Evolutionary conservation across 2,113 vertebrate genomes (phyloP).

Genomic region (Daubentonia madagascariensis): DNA sequence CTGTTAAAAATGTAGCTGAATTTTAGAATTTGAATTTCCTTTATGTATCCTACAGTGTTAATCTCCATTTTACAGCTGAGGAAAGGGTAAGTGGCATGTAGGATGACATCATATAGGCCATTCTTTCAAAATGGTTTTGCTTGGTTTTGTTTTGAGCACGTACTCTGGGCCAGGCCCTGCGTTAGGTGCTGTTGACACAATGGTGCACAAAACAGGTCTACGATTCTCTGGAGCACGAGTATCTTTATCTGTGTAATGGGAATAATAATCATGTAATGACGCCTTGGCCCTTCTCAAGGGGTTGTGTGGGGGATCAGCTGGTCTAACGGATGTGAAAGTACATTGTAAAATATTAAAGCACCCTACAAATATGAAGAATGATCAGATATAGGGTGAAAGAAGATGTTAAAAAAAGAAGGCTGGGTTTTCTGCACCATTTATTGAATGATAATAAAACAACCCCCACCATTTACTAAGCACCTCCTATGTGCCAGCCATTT

Average conservation of each 20-base stretch:
- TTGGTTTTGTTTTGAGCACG: neutral
- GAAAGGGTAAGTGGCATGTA: neutral
- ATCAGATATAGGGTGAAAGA: neutral
- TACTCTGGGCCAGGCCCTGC: fast-evolving
- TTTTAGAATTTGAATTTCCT: neutral
- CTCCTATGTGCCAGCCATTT: neutral
- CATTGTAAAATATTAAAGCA: conserved; percentile 51
- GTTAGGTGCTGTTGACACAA: fast-evolving
- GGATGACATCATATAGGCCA: too few species aligned
- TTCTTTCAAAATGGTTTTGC: neutral
- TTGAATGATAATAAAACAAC: neutral
- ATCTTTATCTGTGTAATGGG: conserved; percentile 18
- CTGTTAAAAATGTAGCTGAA: neutral
- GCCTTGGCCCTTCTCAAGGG: neutral
- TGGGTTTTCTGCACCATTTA: neutral
- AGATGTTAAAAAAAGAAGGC: neutral
- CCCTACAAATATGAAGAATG: neutral
- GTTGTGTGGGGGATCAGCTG: neutral
- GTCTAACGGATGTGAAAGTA: neutral
- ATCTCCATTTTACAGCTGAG: neutral
- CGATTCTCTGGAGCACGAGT: neutral
- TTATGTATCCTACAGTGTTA: too few species aligned
- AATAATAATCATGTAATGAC: neutral
- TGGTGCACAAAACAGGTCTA: neutral
- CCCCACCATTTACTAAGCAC: neutral